Conservation (phyloP, 2,113 vertebrate species). For the Muscicapa adusta region DNA sequence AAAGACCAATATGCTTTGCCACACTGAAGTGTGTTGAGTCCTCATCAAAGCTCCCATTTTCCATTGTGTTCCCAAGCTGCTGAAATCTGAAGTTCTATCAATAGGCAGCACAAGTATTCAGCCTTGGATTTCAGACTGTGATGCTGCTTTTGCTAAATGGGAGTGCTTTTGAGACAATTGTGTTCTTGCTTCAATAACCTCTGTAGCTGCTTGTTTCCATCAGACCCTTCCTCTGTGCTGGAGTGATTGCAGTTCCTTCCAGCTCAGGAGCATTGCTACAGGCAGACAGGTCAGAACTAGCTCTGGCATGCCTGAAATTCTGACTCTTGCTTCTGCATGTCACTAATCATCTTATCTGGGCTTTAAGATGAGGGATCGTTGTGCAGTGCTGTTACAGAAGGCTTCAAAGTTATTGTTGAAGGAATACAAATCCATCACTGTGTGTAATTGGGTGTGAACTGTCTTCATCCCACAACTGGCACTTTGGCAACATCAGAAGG, state of each 20-base stretch:
- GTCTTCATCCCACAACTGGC: not conserved
- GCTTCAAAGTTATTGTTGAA: not conserved
- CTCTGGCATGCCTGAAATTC: not conserved
- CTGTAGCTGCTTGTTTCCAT: not conserved
- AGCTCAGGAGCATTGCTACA: not conserved
- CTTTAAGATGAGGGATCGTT: not conserved
- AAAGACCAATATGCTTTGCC: not conserved
- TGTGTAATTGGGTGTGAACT: conserved; percentile 7
- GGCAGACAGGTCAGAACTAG: not conserved
- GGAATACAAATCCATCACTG: not conserved
- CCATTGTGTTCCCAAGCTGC: not conserved
- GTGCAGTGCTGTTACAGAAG: not conserved
- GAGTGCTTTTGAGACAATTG: not conserved
- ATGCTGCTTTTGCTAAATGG: not conserved
- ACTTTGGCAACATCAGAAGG: not conserved
- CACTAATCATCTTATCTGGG: not conserved
- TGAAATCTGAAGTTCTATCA: not conserved
- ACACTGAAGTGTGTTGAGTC: not conserved
- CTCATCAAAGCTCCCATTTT: not conserved
- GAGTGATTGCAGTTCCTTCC: not conserved
- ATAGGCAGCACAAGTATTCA: not conserved
- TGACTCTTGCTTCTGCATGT: not conserved
- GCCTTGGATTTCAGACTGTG: not conserved
- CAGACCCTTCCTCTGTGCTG: not conserved
- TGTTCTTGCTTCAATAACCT: not conserved